A percentile compares a stretch with the other conserved stretches of the same genome.
phyloP scores from a whole-genome alignment of 2,797 vertebrate species.

The Epinephelus malabaricus region DNA sequence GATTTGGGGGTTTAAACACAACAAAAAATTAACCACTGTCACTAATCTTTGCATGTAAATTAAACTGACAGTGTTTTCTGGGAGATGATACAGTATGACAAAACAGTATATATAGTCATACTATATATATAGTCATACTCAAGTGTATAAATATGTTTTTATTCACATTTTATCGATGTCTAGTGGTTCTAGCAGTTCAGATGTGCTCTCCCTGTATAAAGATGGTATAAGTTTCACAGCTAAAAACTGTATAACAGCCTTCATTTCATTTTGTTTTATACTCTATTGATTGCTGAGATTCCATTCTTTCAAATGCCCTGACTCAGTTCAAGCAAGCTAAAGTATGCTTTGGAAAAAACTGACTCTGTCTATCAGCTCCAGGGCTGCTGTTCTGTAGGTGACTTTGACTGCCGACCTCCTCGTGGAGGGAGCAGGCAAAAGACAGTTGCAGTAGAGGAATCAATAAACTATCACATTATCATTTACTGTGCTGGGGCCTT shows the following conservation, averaged over 20 bases:
- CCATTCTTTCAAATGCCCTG: background rate
- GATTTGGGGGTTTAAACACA: no score
- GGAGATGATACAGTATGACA: no score
- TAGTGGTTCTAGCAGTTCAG: background rate
- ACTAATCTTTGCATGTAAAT: no score
- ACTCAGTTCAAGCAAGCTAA: slow-evolving; percentile 14
- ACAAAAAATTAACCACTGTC: no score
- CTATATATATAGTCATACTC: no score
- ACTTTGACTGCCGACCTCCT: slow-evolving; percentile 55
- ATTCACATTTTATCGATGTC: no score
- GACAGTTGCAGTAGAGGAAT: slow-evolving; percentile 48
- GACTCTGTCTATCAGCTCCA: slow-evolving; percentile 24
- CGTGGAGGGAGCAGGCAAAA: background rate
- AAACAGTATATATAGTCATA: no score
- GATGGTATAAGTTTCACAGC: background rate
- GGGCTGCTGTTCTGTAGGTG: slow-evolving; percentile 41
- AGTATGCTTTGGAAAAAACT: slow-evolving; percentile 31
- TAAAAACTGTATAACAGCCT: background rate
- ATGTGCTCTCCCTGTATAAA: background rate
- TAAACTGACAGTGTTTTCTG: no score
- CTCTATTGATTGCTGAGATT: background rate
- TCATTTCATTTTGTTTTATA: slow-evolving; percentile 11
- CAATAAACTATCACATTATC: slow-evolving; percentile 64
- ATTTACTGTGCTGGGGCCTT: slow-evolving; percentile 43
- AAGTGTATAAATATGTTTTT: no score